A percentile compares a stretch with the other conserved stretches of the same genome.
Conservation (phyloP, 2,113 vertebrate genomes). For the Hepsetus odoe region DNA sequence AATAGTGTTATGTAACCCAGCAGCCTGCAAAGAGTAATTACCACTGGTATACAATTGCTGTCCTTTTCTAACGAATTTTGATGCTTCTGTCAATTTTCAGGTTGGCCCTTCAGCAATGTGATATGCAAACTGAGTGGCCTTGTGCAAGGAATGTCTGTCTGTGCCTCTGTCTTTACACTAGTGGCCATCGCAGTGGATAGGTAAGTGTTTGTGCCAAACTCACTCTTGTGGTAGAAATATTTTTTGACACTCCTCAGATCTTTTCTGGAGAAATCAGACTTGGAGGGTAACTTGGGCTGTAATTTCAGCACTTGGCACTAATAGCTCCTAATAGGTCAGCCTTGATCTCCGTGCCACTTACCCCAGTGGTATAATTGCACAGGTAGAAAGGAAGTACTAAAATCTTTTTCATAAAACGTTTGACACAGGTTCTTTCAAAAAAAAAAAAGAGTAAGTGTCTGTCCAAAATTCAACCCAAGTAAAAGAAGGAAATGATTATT, state of each 20-base stretch:
- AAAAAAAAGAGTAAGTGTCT: neutral
- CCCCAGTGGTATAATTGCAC: neutral
- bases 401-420: neutral
- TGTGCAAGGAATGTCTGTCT: conserved; percentile 83
- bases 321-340: neutral
- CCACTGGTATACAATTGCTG: neutral
- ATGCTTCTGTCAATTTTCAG: conserved; percentile 60
- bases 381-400: neutral
- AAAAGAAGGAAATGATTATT: neutral
- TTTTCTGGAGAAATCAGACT: neutral
- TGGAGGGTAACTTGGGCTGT: neutral
- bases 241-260: neutral
- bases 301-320: neutral
- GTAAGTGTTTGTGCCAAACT: conserved; percentile 55
- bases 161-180: conserved; percentile 80
- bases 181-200: conserved; percentile 85
- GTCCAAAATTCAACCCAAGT: neutral
- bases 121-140: conserved; percentile 84
- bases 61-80: neutral
- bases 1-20: neutral
- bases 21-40: neutral
- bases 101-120: conserved; percentile 81
- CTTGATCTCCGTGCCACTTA: neutral
- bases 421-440: neutral
- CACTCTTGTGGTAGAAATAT: neutral